These are phyloP conservation scores for Creontiades dilutus DNA, from an alignment of 2,888 invertebrate genomes.

Conservation along the genomic window DNA sequence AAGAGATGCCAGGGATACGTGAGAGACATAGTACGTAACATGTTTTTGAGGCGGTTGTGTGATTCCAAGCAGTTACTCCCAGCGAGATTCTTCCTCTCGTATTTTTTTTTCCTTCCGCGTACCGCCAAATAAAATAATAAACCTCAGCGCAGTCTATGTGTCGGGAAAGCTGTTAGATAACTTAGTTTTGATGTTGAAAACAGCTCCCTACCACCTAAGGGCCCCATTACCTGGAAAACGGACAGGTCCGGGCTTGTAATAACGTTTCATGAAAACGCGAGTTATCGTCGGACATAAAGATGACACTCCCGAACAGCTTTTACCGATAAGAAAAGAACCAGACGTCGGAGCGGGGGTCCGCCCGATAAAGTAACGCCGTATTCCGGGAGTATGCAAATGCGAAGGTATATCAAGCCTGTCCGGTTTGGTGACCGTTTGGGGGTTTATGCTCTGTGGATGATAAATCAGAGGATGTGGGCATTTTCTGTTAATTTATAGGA, in stretches of 20 bases:
- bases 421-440: constrained; percentile 27
- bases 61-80: constrained; percentile 47
- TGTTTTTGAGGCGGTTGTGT: constrained; percentile 43
- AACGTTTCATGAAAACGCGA: constrained; percentile 54
- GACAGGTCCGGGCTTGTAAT: constrained; percentile 38
- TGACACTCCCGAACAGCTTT: constrained; percentile 38
- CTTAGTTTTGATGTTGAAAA: constrained; percentile 39
- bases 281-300: constrained; percentile 66
- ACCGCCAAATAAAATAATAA: constrained; percentile 43
- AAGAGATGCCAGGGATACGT: constrained; percentile 9
- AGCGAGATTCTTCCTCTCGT: background rate
- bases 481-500: constrained; percentile 70
- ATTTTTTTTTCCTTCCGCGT: background rate
- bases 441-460: constrained; percentile 13
- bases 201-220: background rate
- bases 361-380: constrained; percentile 61
- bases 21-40: constrained; percentile 30
- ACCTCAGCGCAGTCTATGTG: constrained; percentile 34
- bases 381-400: constrained; percentile 62
- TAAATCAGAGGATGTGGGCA: constrained; percentile 70
- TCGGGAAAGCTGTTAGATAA: constrained; percentile 54
- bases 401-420: constrained; percentile 62
- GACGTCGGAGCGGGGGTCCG: background rate
- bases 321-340: constrained; percentile 62
- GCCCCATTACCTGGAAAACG: constrained; percentile 42